Percentiles rank a stretch among this genome's conserved stretches.
Evolutionary conservation across 1,140 invertebrate species (phyloP).

Genomic region (Neotoxoptera formosana): DNA sequence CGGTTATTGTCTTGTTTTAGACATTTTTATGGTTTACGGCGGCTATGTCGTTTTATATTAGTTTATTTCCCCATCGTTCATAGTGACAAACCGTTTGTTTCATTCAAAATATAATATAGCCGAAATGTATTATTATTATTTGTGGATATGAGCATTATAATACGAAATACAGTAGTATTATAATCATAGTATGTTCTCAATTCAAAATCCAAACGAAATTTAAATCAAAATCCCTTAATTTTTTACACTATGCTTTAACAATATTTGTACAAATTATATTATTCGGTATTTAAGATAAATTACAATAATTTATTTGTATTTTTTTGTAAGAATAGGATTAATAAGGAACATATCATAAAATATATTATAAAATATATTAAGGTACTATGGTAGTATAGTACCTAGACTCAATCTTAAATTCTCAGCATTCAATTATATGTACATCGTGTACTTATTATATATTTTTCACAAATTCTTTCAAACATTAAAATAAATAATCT

Average conservation of each 20-base stretch:
- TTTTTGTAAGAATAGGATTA: background rate
- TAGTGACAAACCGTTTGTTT: conserved; percentile 34
- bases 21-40: conserved; percentile 45
- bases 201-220: background rate
- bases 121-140: background rate
- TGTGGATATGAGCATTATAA: background rate
- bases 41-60: background rate
- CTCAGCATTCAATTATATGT: background rate
- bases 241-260: background rate
- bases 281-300: background rate
- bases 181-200: background rate
- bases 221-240: background rate
- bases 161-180: background rate
- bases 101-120: conserved; percentile 8
- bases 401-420: background rate
- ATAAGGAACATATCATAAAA: background rate
- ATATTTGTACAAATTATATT: background rate
- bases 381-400: too few species aligned
- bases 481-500: background rate
- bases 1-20: conserved; percentile 53
- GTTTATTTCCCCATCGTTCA: background rate
- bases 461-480: background rate
- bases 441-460: background rate
- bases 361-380: background rate
- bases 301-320: background rate